Base-by-base conservation (phyloP, 2,888 invertebrate species). In the Exocentrus adspersus region DNA sequence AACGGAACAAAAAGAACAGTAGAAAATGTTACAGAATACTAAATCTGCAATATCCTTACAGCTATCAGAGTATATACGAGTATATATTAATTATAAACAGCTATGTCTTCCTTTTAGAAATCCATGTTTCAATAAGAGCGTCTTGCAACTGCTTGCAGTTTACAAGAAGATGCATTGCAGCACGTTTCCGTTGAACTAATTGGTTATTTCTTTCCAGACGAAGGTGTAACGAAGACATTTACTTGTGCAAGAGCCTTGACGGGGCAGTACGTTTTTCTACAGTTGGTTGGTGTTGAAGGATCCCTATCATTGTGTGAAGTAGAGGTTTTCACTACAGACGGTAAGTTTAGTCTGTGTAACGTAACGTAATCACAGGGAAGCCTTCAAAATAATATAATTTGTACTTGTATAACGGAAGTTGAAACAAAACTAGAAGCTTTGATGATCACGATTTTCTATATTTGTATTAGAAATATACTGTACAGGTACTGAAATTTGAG, bases 181-280 rank as follows among this genome's bases (percentile, higher is more conserved):
- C 4, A 20, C 6, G 6, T 42, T 41, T 37, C 37, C 37, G 37
- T 37, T 37, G n/a, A 14, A n/a, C 14, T 1, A 9, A 37, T n/a
- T 37, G 6, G 14, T 56, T 43, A 20, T 12, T 21, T 58, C 16
- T 19, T 85, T 85, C 30, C 85, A 89, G 94, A 94, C 78, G 94
- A 95, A 84, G 95, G 95, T n/a, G 88, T 91, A 10, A 94, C 94
- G n/a, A 94, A 92, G 83, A 92, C 93, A 1, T 94, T 95, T 79
- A 89, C 90, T 0, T 96, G 95, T 79, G 95, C 95, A 0, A 87
- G 94, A 37, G 90, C 93, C 0, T 84, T 95, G 61, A 85, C 92
- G 16, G 96, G 96, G 0, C 93, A 95, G 75, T 92, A 91, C 80
- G 95, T 96, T 42, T 94, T 92, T 79, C 87, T 96, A 65, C 95